These are phyloP conservation scores for Cataglyphis hispanica DNA, from an alignment of 1,140 invertebrate species.

Conservation along the genomic window DNA sequence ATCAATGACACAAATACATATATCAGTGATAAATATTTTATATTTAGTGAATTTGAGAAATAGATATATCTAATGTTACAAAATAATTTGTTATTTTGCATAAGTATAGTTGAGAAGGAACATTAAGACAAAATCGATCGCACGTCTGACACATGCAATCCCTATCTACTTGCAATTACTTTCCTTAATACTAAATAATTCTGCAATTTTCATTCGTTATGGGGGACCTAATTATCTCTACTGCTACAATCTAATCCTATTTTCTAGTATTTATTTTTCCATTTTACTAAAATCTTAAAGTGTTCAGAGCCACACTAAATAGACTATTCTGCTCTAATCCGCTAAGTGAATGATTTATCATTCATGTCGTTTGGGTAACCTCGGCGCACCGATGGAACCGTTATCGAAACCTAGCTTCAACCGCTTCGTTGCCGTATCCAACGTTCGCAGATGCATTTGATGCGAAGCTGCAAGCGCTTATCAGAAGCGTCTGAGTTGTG, in stretches of 20 bases:
- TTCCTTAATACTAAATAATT: constrained; percentile 13
- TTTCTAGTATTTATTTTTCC: neutral
- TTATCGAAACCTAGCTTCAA: constrained; percentile 42
- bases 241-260: constrained; percentile 22
- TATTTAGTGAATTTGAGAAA: neutral
- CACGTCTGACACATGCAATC: neutral
- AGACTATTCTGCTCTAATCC: constrained; percentile 39
- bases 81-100: neutral
- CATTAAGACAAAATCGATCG: neutral
- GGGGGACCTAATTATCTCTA: neutral
- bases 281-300: neutral
- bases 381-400: constrained; percentile 47
- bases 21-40: neutral
- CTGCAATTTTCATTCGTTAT: neutral
- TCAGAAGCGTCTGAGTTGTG: constrained; percentile 14
- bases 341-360: constrained; percentile 57
- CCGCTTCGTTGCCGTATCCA: neutral
- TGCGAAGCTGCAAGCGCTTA: constrained; percentile 26
- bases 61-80: neutral
- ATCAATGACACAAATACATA: neutral
- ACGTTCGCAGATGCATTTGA: constrained; percentile 45
- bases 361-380: constrained; percentile 54
- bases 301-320: constrained; percentile 2
- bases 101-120: neutral
- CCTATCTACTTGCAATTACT: constrained; percentile 10